Evolutionary conservation across 2,113 vertebrate genomes (phyloP).

Genomic region (Syngnathus typhle): DNA sequence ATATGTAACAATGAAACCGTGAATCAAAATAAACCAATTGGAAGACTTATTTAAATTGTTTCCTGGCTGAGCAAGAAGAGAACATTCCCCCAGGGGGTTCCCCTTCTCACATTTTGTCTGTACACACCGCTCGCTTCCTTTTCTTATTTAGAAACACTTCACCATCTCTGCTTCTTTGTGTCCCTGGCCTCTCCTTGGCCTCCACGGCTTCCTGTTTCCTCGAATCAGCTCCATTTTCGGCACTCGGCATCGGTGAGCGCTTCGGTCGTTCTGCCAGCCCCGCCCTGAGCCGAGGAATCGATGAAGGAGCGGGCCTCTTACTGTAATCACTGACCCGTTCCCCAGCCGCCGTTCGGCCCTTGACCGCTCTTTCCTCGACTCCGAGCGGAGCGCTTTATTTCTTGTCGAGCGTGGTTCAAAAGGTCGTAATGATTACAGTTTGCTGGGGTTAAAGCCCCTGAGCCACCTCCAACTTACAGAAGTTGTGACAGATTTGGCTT

Average conservation of each 20-base stretch:
- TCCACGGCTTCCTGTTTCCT: slow-evolving; percentile 30
- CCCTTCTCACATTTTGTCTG: slow-evolving; percentile 38
- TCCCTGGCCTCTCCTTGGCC: slow-evolving; percentile 17
- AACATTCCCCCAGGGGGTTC: slow-evolving; percentile 30
- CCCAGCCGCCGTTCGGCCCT: slow-evolving; percentile 63
- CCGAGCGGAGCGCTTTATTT: slow-evolving; percentile 48
- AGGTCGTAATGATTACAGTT: slow-evolving; percentile 61
- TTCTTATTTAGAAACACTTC: slow-evolving; percentile 48
- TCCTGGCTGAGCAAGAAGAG: slow-evolving; percentile 11
- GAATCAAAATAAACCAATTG: slow-evolving; percentile 3
- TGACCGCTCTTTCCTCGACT: slow-evolving; percentile 54
- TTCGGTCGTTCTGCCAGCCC: slow-evolving; percentile 31
- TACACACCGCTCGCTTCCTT: slow-evolving; percentile 34
- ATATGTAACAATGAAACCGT: no score
- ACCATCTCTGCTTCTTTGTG: slow-evolving; percentile 33
- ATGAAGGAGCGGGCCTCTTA: slow-evolving; percentile 64
- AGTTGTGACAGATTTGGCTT: slow-evolving; percentile 29
- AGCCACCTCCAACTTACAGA: slow-evolving; percentile 26
- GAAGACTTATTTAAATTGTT: slow-evolving; percentile 7
- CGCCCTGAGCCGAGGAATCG: slow-evolving; percentile 55
- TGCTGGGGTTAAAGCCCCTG: slow-evolving; percentile 44
- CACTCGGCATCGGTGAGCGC: slow-evolving; percentile 43
- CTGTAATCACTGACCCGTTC: slow-evolving; percentile 73
- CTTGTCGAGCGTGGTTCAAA: slow-evolving; percentile 39
- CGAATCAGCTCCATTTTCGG: slow-evolving; percentile 45